A percentile compares a stretch with the other conserved stretches of the same genome.
phyloP scores from a whole-genome alignment of 2,888 invertebrate genomes.

The Zhuqinia jingwanae region DNA sequence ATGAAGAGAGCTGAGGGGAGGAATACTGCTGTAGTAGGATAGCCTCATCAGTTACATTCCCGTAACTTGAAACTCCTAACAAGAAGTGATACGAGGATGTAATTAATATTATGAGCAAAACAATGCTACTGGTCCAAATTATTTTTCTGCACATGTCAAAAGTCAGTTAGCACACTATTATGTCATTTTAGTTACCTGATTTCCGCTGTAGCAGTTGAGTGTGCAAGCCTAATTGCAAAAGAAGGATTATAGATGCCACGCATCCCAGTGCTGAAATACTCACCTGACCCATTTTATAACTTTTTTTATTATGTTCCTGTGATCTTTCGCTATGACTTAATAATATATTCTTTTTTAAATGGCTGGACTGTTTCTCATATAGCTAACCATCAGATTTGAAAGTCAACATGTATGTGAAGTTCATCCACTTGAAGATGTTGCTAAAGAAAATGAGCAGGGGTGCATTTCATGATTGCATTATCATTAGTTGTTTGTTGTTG shows the following conservation, averaged over 20 bases:
- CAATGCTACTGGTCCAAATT: neutral
- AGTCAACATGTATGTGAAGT: neutral
- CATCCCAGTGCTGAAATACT: conserved; percentile 41
- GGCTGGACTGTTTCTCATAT: neutral
- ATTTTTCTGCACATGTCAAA: neutral
- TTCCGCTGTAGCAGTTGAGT: conserved; percentile 41
- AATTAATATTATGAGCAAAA: too few species aligned
- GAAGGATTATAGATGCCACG: conserved; percentile 45
- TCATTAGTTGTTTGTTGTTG: conserved; percentile 12
- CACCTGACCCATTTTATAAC: conserved; percentile 51
- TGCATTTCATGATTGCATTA: conserved; percentile 15
- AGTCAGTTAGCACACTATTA: too few species aligned
- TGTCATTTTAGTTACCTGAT: conserved; percentile 28
- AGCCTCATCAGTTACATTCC: conserved; percentile 18
- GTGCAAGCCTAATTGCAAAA: conserved; percentile 53
- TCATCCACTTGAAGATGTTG: neutral
- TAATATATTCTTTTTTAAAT: too few species aligned
- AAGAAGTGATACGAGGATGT: too few species aligned
- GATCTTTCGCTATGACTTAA: too few species aligned
- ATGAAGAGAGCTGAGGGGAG: neutral
- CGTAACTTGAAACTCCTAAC: neutral
- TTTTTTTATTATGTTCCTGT: too few species aligned
- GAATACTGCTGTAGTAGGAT: conserved; percentile 16
- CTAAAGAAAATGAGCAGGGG: neutral
- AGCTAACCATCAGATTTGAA: neutral